Percentiles rank a stretch among this genome's conserved stretches.
These are phyloP conservation scores for Prinia subflava DNA, from an alignment of 2,113 vertebrate genomes.

Conservation along the genomic window DNA sequence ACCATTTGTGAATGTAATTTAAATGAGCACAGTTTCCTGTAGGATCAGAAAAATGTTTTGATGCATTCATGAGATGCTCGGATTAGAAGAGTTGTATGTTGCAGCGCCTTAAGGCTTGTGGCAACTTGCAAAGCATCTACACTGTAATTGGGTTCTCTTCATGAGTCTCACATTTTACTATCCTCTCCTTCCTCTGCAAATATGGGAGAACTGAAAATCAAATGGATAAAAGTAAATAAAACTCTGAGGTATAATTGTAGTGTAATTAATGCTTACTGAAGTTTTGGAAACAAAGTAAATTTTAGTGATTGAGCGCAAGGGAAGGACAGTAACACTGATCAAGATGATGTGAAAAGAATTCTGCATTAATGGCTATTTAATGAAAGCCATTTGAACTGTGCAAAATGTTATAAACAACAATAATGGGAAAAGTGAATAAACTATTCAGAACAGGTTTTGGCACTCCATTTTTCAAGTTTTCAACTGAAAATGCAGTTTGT, in stretches of 20 bases:
- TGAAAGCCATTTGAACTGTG: background rate
- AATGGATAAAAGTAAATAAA: background rate
- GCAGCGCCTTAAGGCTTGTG: background rate
- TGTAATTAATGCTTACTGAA: background rate
- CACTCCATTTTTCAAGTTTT: constrained; percentile 21
- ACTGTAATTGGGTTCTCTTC: constrained; percentile 6
- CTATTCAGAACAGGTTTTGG: background rate
- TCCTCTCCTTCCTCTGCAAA: background rate
- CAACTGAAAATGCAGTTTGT: background rate
- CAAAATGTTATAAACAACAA: background rate
- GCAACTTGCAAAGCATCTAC: background rate
- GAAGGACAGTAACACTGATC: background rate
- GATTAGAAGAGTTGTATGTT: background rate
- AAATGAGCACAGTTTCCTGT: background rate
- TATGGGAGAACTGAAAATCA: background rate
- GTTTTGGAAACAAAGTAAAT: background rate
- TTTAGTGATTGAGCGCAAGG: background rate
- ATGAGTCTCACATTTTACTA: background rate
- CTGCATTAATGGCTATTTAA: background rate
- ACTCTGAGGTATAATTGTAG: background rate
- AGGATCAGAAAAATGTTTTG: constrained; percentile 9
- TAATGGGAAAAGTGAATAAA: background rate
- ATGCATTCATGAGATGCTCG: background rate
- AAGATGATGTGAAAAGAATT: background rate
- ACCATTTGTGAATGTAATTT: background rate